Conservation (phyloP, 2,888 invertebrate species). For the Callimorpha dominula region DNA sequence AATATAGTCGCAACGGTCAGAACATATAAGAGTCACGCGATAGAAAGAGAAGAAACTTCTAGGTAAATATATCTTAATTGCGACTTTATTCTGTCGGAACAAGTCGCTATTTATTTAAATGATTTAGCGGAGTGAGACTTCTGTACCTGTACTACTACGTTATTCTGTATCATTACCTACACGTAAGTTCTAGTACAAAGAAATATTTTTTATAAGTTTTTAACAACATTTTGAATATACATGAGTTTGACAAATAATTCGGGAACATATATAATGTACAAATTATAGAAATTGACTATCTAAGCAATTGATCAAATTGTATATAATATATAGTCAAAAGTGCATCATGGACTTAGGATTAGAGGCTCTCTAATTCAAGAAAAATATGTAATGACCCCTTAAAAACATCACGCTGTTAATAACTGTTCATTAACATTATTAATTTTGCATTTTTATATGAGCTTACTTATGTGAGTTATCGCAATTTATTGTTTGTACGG, state of each 20-base stretch:
- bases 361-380: too few species aligned
- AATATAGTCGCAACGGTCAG: too few species aligned
- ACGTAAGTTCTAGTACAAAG: not conserved
- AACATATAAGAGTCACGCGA: too few species aligned
- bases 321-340: not conserved
- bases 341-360: not conserved
- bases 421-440: not conserved
- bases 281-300: slow-evolving; percentile 32
- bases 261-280: slow-evolving; percentile 11
- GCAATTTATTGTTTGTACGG: not conserved
- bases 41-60: too few species aligned
- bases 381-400: not conserved
- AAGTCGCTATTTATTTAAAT: not conserved
- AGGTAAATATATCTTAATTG: too few species aligned
- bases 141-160: not conserved
- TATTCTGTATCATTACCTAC: too few species aligned
- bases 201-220: not conserved
- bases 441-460: not conserved
- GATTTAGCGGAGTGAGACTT: not conserved
- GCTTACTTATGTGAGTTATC: not conserved
- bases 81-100: too few species aligned
- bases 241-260: not conserved
- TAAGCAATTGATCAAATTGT: not conserved
- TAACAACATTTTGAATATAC: not conserved
- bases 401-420: not conserved